Conservation (phyloP, 92 coral and sea anemone genomes). For the Desmophyllum pertusum region DNA sequence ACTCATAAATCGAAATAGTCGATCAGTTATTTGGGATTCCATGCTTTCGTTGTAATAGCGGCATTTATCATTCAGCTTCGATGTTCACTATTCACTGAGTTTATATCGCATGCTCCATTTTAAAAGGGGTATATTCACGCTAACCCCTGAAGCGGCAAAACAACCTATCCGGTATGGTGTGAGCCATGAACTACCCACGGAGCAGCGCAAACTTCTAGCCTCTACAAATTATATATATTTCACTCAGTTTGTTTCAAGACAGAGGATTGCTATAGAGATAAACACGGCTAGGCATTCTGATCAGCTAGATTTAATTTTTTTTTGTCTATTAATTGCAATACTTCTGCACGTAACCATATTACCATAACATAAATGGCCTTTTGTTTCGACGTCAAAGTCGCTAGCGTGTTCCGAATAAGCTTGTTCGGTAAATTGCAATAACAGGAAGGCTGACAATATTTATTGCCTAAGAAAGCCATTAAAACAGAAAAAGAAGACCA, state of each 20-base stretch:
- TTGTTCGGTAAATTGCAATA: not conserved
- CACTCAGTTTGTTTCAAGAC: no score
- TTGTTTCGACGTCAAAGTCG: no score
- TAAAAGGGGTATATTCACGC: no score
- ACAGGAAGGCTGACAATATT: not conserved
- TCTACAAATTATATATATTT: not conserved
- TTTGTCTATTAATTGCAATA: not conserved
- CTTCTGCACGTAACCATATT: no score
- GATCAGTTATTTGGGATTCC: no score
- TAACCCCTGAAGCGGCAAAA: not conserved
- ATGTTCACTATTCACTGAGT: no score
- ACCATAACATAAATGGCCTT: not conserved
- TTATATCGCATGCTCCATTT: no score
- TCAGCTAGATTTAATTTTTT: not conserved
- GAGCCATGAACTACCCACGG: not conserved
- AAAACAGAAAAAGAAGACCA: not conserved
- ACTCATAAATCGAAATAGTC: no score
- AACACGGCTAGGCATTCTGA: not conserved
- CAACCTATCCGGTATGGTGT: not conserved
- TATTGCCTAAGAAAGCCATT: not conserved
- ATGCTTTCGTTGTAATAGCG: no score
- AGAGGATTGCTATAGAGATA: no score
- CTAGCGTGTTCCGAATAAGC: not conserved
- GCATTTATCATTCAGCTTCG: no score
- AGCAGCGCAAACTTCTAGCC: not conserved